Conservation (phyloP, 1,140 invertebrate genomes). For the Bombyx mori region ASM3026992v2 NC_085122.1:4338001-4338500, state of each 20-base stretch:
- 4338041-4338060: constrained; percentile 78
- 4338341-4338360: too few relatives aligned
- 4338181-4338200: constrained; percentile 34
- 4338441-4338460: too few relatives aligned
- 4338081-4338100: constrained; percentile 83
- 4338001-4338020: constrained; percentile 83
- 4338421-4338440: too few relatives aligned
- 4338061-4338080: constrained; percentile 83
- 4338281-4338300: too few relatives aligned
- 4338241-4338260: neutral
- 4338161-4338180: constrained; percentile 48
- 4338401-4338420: too few relatives aligned
- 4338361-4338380: too few relatives aligned
- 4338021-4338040: constrained; percentile 82
- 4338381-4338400: too few relatives aligned
- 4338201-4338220: neutral
- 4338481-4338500: too few relatives aligned
- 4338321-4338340: too few relatives aligned
- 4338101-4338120: constrained; percentile 82
- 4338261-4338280: too few relatives aligned
- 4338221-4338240: neutral
- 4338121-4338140: constrained; percentile 84
- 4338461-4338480: too few relatives aligned
- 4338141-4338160: constrained; percentile 78
- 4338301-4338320: too few relatives aligned